Conservation (phyloP, 2,797 vertebrate species). For the Sebastes oblongus region DNA sequence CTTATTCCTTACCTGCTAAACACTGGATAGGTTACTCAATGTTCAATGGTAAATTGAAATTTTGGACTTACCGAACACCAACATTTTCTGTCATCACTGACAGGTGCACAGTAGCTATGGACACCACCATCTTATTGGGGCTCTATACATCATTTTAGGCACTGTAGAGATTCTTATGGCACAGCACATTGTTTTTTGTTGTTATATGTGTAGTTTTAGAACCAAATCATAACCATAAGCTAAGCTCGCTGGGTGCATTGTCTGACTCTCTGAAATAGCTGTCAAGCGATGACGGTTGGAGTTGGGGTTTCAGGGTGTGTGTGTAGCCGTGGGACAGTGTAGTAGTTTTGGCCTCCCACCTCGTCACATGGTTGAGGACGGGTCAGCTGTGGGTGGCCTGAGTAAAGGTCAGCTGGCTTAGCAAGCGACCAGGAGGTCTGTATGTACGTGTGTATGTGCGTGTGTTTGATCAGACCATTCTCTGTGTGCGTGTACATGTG, state of each 20-base stretch:
- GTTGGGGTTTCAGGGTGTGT: not conserved
- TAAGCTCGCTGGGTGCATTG: not conserved
- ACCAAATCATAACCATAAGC: not conserved
- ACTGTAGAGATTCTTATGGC: not conserved
- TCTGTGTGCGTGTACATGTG: conserved; percentile 5
- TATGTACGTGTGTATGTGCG: conserved; percentile 17
- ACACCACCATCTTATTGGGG: not conserved
- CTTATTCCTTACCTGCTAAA: not conserved
- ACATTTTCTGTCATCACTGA: not conserved
- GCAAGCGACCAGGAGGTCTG: conserved; percentile 59
- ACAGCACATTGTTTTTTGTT: not conserved
- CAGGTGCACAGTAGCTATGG: not conserved
- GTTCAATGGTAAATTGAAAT: not conserved
- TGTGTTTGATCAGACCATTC: conserved; percentile 23
- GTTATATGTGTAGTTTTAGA: not conserved
- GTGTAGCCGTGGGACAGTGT: conserved; percentile 33
- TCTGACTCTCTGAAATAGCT: not conserved
- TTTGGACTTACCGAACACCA: not conserved
- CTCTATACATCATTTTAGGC: not conserved
- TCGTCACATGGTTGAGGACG: conserved; percentile 66
- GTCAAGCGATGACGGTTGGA: not conserved
- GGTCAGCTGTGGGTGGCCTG: conserved; percentile 70
- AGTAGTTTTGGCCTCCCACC: conserved; percentile 61
- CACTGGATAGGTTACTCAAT: not conserved
- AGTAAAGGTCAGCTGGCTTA: conserved; percentile 77